A percentile compares a stretch with the other conserved stretches of the same genome.
These are phyloP conservation scores for Solea senegalensis DNA, from an alignment of 2,113 vertebrate species.

Conservation along the genomic window DNA sequence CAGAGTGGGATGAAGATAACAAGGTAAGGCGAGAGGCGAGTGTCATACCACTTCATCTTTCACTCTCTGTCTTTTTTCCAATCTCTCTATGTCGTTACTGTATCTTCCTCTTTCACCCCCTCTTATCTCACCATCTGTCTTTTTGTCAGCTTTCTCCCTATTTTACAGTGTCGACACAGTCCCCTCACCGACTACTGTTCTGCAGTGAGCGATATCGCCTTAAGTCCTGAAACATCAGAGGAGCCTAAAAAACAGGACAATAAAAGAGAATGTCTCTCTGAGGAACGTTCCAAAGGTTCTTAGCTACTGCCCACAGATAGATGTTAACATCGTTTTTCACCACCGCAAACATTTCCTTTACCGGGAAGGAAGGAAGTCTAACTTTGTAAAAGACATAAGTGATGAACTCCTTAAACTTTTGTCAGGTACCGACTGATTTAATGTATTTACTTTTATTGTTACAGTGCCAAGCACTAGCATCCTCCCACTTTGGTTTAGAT, in stretches of 20 bases:
- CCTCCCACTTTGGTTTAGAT: not conserved
- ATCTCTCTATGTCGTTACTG: constrained; percentile 55
- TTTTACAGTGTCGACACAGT: constrained; percentile 29
- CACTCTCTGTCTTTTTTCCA: constrained; percentile 32
- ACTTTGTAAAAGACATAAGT: constrained; percentile 53
- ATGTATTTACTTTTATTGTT: constrained; percentile 29
- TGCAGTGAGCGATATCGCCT: constrained; percentile 56
- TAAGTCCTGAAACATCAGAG: constrained; percentile 54
- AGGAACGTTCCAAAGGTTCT: constrained; percentile 51
- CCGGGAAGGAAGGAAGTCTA: constrained; percentile 32
- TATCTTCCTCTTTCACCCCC: constrained; percentile 53
- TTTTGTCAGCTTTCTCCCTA: constrained; percentile 56
- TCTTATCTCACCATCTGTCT: constrained; percentile 65
- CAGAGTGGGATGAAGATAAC: constrained; percentile 62
- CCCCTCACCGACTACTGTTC: constrained; percentile 30
- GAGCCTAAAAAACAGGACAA: constrained; percentile 59
- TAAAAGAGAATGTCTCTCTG: constrained; percentile 64
- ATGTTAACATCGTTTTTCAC: constrained; percentile 62
- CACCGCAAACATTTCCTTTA: constrained; percentile 34
- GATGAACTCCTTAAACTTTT: constrained; percentile 35
- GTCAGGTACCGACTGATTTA: constrained; percentile 33
- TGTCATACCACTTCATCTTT: constrained; percentile 46
- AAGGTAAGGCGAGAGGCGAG: constrained; percentile 50
- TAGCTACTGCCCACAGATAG: constrained; percentile 57
- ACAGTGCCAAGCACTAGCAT: not conserved